Base-by-base conservation (phyloP, 2,113 vertebrate species). In the Microtus richardsoni region DNA sequence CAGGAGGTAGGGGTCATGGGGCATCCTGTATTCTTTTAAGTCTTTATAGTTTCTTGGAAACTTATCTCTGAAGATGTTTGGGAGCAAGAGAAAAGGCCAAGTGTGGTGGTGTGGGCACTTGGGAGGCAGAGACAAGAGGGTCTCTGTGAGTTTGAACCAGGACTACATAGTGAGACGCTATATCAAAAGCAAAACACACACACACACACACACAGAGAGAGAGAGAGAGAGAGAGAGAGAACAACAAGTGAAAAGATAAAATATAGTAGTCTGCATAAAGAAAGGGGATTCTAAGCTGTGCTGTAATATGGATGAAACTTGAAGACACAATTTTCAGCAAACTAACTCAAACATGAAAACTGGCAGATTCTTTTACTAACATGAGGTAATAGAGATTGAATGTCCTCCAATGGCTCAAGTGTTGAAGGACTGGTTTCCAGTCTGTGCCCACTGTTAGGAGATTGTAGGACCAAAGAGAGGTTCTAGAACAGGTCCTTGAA, bases 271-370 rank as follows among this genome's bases (percentile, higher is more conserved):
- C 52, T 10, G 70, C n/a, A n/a, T 39, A 93, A 80, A 70, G n/a
- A 28, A 92, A 91, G 75, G 21, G 3, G 44, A 79, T 97, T 85
- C 58, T 41, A 28, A 64, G 7, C 54, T 19, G 12, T 41, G 1
- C 4, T 86, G 49, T 28, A 36, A 70, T 26, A 28, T 39, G 4
- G 47, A 52, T 74, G 54, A 83, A 52, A 2, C 9, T 92, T 92
- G 41, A 96, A 92, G 44, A 74, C 7, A 93, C 74, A 33, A 66
- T 33, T 19, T 4, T 66, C 71, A 90, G 13, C 71, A 75, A 92
- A 87, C 66, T 58, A 86, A 75, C 0, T 77, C 62, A 96, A 60
- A 94, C 22, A 78, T 54, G 83, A 82, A 70, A 87, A 66, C 41
- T 49, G 14, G 21, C 60, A 14, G 44, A 33, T 73, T 28, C 5